These are phyloP conservation scores for Paradisaea rubra DNA, from an alignment of 2,113 vertebrate genomes.

Conservation along the genomic window DNA sequence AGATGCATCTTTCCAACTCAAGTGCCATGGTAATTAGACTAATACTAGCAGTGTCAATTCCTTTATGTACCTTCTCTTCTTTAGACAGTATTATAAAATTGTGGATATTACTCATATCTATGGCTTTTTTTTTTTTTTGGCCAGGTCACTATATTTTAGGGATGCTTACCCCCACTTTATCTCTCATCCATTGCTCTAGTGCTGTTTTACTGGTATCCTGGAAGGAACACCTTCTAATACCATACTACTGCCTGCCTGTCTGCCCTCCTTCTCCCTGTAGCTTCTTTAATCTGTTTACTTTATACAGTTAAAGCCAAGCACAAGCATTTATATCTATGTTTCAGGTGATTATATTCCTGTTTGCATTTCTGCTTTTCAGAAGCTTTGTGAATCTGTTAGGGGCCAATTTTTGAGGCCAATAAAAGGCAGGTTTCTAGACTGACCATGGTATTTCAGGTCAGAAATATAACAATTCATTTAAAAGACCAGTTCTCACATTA, in stretches of 20 bases:
- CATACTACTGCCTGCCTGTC: background rate
- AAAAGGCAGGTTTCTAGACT: background rate
- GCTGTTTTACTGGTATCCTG: background rate
- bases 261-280: background rate
- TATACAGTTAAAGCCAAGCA: background rate
- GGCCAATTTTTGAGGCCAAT: background rate
- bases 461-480: background rate
- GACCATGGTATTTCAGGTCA: background rate
- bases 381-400: background rate
- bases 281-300: background rate
- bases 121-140: background rate
- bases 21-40: background rate
- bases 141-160: background rate
- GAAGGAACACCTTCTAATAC: background rate
- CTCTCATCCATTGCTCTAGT: background rate
- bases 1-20: background rate
- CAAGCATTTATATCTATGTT: background rate
- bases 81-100: background rate
- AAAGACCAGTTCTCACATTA: background rate
- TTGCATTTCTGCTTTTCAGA: conserved; percentile 13
- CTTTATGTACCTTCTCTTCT: background rate
- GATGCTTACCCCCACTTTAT: background rate
- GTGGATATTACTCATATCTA: background rate
- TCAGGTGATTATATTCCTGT: background rate
- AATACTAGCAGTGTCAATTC: background rate